Conservation (phyloP, 2,888 invertebrate species). For the Achlya flavicornis region DNA sequence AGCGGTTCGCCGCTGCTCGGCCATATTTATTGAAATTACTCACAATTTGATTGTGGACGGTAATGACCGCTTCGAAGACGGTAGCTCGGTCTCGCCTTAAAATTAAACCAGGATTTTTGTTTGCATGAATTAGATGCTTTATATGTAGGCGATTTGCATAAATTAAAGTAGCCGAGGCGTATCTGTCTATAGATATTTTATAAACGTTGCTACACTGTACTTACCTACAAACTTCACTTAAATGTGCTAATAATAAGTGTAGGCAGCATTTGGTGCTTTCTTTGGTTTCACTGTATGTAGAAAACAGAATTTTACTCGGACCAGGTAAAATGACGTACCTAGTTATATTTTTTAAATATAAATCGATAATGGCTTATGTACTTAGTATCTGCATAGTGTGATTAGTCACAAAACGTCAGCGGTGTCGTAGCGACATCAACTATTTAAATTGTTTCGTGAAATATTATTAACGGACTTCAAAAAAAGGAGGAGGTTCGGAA, state of each 20-base stretch:
- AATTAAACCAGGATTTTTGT: conserved; percentile 72
- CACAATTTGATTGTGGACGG: conserved; percentile 77
- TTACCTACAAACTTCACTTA: neutral
- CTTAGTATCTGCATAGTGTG: too few species aligned
- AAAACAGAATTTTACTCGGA: too few species aligned
- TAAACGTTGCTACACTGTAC: neutral
- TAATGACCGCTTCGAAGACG: conserved; percentile 73
- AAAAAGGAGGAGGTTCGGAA: too few species aligned
- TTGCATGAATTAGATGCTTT: conserved; percentile 74
- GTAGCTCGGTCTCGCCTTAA: conserved; percentile 69
- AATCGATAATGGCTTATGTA: too few species aligned
- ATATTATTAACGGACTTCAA: too few species aligned
- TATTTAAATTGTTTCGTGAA: too few species aligned
- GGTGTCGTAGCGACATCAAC: too few species aligned
- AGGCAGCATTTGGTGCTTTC: neutral
- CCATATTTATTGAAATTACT: conserved; percentile 83
- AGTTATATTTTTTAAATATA: too few species aligned
- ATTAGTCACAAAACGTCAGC: too few species aligned
- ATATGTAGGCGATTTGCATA: conserved; percentile 45
- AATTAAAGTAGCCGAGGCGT: conserved; percentile 11
- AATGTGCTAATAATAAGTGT: neutral
- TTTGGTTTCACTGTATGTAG: neutral
- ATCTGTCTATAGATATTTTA: conserved; percentile 13
- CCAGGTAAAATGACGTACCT: too few species aligned
- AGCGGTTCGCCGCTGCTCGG: conserved; percentile 46